Percentiles rank a stretch among this genome's conserved stretches.
Evolutionary conservation across 2,888 invertebrate species (phyloP).

Genomic region (Thera britannica): DNA sequence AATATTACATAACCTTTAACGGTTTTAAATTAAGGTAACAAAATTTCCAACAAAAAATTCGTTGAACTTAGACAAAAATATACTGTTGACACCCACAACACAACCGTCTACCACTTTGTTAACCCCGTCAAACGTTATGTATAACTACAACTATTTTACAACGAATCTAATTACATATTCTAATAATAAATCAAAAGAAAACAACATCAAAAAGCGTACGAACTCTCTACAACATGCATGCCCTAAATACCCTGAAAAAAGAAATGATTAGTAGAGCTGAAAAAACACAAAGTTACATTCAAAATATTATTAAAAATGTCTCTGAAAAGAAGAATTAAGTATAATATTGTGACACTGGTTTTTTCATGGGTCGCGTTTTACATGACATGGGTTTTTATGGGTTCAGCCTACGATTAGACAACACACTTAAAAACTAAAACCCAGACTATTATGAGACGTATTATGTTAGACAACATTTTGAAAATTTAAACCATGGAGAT

Average conservation of each 20-base stretch:
- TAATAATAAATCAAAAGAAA: not conserved
- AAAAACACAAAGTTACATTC: not conserved
- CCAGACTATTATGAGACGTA: no score
- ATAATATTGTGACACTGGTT: slow-evolving; percentile 1
- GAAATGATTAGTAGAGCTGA: slow-evolving; percentile 1
- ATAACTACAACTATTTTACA: not conserved
- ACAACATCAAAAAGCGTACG: not conserved
- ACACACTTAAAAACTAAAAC: no score
- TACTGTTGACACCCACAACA: no score
- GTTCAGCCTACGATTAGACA: no score
- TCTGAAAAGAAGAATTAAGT: not conserved
- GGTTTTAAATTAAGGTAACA: not conserved
- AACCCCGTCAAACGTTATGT: not conserved
- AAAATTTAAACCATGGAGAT: not conserved
- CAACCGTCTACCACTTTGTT: no score
- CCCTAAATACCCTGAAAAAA: not conserved
- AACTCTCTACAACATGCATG: not conserved
- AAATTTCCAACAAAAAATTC: not conserved
- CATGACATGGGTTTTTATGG: no score
- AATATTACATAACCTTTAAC: slow-evolving; percentile 5
- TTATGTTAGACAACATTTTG: not conserved
- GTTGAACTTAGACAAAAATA: not conserved
- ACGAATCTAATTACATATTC: not conserved
- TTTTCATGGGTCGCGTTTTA: not conserved
- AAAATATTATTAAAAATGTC: not conserved